Conservation (phyloP, 2,888 invertebrate species). For the Seira ritae region DNA sequence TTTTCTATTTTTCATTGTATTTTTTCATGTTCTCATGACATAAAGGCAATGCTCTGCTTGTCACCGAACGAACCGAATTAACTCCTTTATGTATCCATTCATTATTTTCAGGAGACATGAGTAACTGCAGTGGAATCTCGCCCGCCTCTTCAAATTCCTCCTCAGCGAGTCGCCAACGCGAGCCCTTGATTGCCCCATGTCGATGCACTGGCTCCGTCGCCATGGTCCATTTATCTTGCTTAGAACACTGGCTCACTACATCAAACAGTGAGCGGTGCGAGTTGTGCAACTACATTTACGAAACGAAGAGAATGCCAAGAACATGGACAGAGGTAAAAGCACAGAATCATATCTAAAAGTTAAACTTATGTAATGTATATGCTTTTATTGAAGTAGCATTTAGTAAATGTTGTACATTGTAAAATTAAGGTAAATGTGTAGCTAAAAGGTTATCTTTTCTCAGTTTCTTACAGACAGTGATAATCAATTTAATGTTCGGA, state of each 20-base stretch:
- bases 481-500: slow-evolving; percentile 75
- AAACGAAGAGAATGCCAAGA: slow-evolving; percentile 75
- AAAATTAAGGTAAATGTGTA: too few species aligned
- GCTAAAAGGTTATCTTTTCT: too few species aligned
- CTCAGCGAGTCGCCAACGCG: slow-evolving; percentile 68
- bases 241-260: slow-evolving; percentile 77
- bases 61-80: too few species aligned
- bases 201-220: slow-evolving; percentile 77
- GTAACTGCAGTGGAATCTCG: slow-evolving; percentile 39
- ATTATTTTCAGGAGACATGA: slow-evolving; percentile 57
- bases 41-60: too few species aligned
- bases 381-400: too few species aligned
- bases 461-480: slow-evolving; percentile 75
- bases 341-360: neutral
- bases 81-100: neutral
- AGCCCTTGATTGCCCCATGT: slow-evolving; percentile 77
- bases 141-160: slow-evolving; percentile 22
- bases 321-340: slow-evolving; percentile 75
- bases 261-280: slow-evolving; percentile 77
- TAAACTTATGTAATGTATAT: too few species aligned
- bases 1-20: too few species aligned
- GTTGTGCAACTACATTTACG: slow-evolving; percentile 76
- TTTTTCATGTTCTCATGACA: too few species aligned
- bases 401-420: too few species aligned
- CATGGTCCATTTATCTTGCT: slow-evolving; percentile 77